phyloP scores from a whole-genome alignment of 1,140 invertebrate genomes.

The Bombus impatiens region DNA sequence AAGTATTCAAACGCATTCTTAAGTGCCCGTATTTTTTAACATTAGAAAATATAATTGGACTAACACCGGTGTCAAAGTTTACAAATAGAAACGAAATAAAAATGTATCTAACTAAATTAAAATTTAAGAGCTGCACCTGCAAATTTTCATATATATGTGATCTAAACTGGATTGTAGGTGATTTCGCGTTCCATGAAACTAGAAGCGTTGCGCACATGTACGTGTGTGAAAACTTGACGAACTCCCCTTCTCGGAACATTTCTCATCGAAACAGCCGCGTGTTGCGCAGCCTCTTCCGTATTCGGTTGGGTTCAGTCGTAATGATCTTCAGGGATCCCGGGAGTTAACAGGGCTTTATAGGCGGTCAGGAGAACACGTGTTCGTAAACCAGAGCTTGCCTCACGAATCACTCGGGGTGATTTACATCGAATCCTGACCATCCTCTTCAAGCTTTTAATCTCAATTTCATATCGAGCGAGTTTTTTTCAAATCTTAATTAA shows the following conservation, averaged over 20 bases:
- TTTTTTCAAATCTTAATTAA: not conserved
- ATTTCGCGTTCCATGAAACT: not conserved
- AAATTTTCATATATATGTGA: not conserved
- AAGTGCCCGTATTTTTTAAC: no score
- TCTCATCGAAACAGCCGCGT: constrained; percentile 3
- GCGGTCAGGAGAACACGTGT: constrained; percentile 38
- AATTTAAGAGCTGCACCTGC: no score
- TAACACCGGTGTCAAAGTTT: no score
- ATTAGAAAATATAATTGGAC: no score
- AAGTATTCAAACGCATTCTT: no score
- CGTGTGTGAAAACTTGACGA: constrained; percentile 20
- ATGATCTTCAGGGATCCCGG: constrained; percentile 26
- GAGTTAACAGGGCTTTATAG: constrained; percentile 14
- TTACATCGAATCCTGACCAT: constrained; percentile 17
- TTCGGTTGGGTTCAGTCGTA: constrained; percentile 9
- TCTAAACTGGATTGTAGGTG: not conserved
- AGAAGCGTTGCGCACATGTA: not conserved
- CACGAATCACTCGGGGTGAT: not conserved
- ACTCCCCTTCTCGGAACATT: constrained; percentile 32
- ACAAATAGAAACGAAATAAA: no score
- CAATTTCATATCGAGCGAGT: not conserved
- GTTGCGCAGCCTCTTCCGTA: constrained; percentile 1
- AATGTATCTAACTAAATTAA: no score
- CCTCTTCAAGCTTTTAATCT: not conserved
- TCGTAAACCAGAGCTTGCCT: constrained; percentile 25